Base-by-base conservation (phyloP, 2,888 invertebrate genomes). In the Empis stercorea region DNA sequence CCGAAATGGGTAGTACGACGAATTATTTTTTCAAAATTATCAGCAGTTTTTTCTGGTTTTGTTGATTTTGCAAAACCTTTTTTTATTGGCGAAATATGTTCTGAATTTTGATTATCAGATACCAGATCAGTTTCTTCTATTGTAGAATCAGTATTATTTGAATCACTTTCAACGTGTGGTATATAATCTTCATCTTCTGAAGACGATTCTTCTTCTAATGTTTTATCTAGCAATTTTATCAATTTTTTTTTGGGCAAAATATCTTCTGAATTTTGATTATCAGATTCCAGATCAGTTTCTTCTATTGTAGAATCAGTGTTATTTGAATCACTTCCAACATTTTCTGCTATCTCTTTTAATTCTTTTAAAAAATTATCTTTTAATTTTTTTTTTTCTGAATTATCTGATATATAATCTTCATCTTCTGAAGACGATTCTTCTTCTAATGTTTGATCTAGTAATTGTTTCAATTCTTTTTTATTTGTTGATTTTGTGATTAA, bases 1-100 rank as follows among this genome's bases (percentile, higher is more conserved):
- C 64, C 64, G 2, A 54, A 40, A 13, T 58, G 57, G 1, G 61
- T 60, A 41, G 66, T 66, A 9, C 61, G 59, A 44, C 63, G 63
- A 1, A 63, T 32, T 5, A 59, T 49, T 40, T 59, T 51, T 15
- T 60, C 61, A 14, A 56, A 51, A 17, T 57, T 59, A 47, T 23
- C 15, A n/a, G 41, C 15, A 7, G n/a, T 14, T 32, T 10, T 20
- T 14, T 40, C n/a, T 17, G 14, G 10, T 30, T 30, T 30, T 36
- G 7, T 30, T 14, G 11, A 4, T 9, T 23, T 36, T 36, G 7
- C 6, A 20, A 14, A n/a, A 4, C 23, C n/a, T 51, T 39, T 11
- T 53, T 47, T 9, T 48, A 32, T n/a, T 49, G 44, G 10, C 14
- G 4, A 15, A 10, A 14, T 10, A n/a, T 23, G 10, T 54, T 50